Evolutionary conservation across 2,888 invertebrate genomes (phyloP).

Genomic region (Pyralis farinalis): DNA sequence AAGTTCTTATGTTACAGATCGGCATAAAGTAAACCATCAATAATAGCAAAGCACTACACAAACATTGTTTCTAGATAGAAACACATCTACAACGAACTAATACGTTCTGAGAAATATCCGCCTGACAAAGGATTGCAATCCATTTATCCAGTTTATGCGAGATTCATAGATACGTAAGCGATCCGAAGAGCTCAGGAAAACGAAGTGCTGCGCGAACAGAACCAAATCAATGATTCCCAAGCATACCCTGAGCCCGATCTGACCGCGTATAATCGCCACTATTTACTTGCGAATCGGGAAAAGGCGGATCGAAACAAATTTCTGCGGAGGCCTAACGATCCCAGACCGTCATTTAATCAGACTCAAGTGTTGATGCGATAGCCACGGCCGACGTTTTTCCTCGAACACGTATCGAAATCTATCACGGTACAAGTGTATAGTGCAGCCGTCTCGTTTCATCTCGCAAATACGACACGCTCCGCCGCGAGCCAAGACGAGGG

Average conservation of each 20-base stretch:
- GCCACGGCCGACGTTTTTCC: constrained; percentile 38
- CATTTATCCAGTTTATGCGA: background rate
- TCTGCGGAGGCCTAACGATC: constrained; percentile 52
- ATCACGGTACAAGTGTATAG: constrained; percentile 37
- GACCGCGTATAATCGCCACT: constrained; percentile 28
- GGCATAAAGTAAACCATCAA: too few relatives aligned
- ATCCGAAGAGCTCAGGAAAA: background rate
- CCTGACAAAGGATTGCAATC: background rate
- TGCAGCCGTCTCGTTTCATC: constrained; percentile 24
- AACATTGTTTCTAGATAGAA: too few relatives aligned
- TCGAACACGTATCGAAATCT: constrained; percentile 43
- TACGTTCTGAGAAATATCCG: background rate
- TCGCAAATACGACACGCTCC: background rate
- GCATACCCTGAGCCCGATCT: background rate
- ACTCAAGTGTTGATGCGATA: constrained; percentile 59
- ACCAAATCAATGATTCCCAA: constrained; percentile 5
- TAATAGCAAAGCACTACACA: too few relatives aligned
- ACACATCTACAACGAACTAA: too few relatives aligned
- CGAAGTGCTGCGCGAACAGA: constrained; percentile 5
- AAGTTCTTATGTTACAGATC: too few relatives aligned
- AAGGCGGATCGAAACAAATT: constrained; percentile 52
- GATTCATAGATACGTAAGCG: background rate
- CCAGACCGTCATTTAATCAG: constrained; percentile 65
- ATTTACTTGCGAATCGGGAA: constrained; percentile 45
- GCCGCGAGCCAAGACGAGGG: constrained; percentile 18